phyloP scores from a whole-genome alignment of 2,888 invertebrate species.

The Leptopilina myrica region DNA sequence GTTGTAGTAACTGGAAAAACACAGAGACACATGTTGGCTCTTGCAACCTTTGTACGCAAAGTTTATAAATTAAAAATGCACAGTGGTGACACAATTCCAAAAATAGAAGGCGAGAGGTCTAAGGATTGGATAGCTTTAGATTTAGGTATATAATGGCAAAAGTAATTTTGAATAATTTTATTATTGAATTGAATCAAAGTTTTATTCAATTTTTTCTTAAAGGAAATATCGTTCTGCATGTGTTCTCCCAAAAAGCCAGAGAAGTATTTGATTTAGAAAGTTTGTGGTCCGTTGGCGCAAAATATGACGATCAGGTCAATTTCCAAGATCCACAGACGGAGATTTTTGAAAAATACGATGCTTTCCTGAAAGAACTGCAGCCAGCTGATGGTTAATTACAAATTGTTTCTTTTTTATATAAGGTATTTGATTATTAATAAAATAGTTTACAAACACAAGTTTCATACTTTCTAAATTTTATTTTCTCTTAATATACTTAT shows the following conservation, averaged over 20 bases:
- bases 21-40: slow-evolving; percentile 84
- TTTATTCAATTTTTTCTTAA: slow-evolving; percentile 59
- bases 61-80: slow-evolving; percentile 86
- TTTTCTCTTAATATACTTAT: neutral
- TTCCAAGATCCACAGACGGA: slow-evolving; percentile 81
- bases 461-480: neutral
- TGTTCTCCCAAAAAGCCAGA: slow-evolving; percentile 86
- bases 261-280: slow-evolving; percentile 91
- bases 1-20: slow-evolving; percentile 88
- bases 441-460: neutral
- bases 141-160: slow-evolving; percentile 81
- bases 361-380: slow-evolving; percentile 81
- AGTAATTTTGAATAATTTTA: too few relatives aligned
- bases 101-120: slow-evolving; percentile 86
- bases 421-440: slow-evolving; percentile 24
- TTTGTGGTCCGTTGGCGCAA: slow-evolving; percentile 91
- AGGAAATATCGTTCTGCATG: slow-evolving; percentile 95
- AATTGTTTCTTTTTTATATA: neutral
- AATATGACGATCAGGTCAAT: slow-evolving; percentile 86
- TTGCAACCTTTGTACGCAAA: slow-evolving; percentile 86
- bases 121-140: slow-evolving; percentile 94
- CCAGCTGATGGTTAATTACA: slow-evolving; percentile 76
- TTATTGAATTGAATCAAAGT: too few relatives aligned
- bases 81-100: slow-evolving; percentile 83
- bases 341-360: slow-evolving; percentile 83